Base-by-base conservation (phyloP, 1,140 invertebrate species). In the Atta texana region DNA sequence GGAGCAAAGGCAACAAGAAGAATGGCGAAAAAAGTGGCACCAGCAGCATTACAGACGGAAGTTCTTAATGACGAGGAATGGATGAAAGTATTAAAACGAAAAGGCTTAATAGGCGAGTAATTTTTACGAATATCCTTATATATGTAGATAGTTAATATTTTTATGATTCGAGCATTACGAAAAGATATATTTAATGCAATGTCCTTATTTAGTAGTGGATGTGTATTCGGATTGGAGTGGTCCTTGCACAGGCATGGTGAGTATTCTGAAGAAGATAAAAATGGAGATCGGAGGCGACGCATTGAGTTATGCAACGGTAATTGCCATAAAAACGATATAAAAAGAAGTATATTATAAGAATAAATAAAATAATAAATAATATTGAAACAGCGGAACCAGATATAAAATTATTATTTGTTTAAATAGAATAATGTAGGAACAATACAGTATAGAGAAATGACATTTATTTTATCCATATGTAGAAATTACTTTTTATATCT, bases 181-280 rank as follows among this genome's bases (percentile, higher is more conserved):
- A 55, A 68, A 28, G 6, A 39, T 21, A 57, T 24, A 24, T 75
- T 78, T 34, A 1, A 2, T 63, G 24, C 78, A 69, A 44, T 39
- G 7, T n/a, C 12, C 0, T 51, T 24, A 24, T 24, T 24, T 92
- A 98, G 98, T 99, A 86, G 96, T 98, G 28, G 98, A 99, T 93
- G 96, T 99, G 39, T 99, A 98, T 94, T 97, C 98, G n/a, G 98
- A 98, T 86, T 99, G 98, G 98, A 98, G 98, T 92, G 98, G 98
- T 8, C 98, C 98, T 0, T 99, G 98, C 92, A 95, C 97, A 78
- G 98, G 97, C 39, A 98, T 99, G 97, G 96, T 98, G 34, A 97
- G 97, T 86, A 98, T 97, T 93, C 96, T 99, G 85, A 98, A 98
- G 90, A 98, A 98, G 94, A 96, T 99, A 61, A 99, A 99, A 94